These are phyloP conservation scores for Agrotis segetum DNA, from an alignment of 2,888 invertebrate species.

Conservation along the genomic window DNA sequence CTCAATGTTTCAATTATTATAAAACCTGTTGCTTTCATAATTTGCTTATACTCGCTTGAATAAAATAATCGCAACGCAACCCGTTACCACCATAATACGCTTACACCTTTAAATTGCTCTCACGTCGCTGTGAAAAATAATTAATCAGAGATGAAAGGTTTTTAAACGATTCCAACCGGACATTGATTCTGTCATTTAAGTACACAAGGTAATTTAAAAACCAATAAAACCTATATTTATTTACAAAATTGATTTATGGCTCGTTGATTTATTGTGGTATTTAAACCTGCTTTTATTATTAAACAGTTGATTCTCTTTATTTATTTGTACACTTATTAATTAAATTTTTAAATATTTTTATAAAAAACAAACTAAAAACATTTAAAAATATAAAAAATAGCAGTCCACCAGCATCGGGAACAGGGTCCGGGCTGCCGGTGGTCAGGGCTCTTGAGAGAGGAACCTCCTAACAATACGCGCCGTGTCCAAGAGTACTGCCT, in stretches of 20 bases:
- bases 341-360: too few relatives aligned
- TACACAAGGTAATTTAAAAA: conserved; percentile 61
- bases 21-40: conserved; percentile 38
- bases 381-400: too few relatives aligned
- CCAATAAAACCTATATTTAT: conserved; percentile 41
- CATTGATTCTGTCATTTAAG: conserved; percentile 58
- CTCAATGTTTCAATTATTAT: conserved; percentile 21
- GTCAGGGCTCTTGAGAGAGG: too few relatives aligned
- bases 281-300: conserved; percentile 43
- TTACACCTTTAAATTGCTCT: conserved; percentile 57
- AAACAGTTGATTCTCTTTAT: too few relatives aligned
- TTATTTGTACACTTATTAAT: too few relatives aligned
- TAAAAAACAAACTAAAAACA: too few relatives aligned
- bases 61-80: conserved; percentile 16
- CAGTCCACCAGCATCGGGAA: too few relatives aligned
- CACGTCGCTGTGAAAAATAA: conserved; percentile 65
- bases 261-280: conserved; percentile 9
- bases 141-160: conserved; percentile 70
- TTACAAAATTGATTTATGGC: conserved; percentile 55
- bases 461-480: too few relatives aligned
- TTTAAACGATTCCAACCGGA: conserved; percentile 61
- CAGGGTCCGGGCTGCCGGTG: too few relatives aligned
- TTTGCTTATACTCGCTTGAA: neutral
- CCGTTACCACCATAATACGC: conserved; percentile 22
- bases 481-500: too few relatives aligned